Evolutionary conservation across 2,797 vertebrate species (phyloP).

Genomic region (Ptychobarbus kaznakovi): DNA sequence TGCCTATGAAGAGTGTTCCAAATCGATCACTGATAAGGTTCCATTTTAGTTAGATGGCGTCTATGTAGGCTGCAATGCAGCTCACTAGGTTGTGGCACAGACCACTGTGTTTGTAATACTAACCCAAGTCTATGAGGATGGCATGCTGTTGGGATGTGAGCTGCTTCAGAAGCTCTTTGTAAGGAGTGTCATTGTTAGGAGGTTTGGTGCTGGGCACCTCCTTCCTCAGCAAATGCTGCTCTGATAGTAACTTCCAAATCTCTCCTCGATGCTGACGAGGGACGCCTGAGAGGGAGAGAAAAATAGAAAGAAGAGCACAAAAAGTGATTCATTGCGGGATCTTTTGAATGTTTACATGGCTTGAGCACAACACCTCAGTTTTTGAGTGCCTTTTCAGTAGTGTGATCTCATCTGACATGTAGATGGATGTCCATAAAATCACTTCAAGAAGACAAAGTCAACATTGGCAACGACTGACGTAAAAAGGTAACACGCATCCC

Average conservation of each 20-base stretch:
- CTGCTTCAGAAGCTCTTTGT: conserved; percentile 95
- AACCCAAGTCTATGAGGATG: conserved; percentile 97
- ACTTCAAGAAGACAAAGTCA: conserved; percentile 22
- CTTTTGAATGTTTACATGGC: conserved; percentile 28
- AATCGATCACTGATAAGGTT: not conserved
- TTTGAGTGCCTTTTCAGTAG: not conserved
- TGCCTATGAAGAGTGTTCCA: not conserved
- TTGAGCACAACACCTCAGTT: not conserved
- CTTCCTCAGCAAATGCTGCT: conserved; percentile 89
- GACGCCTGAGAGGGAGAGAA: conserved; percentile 79
- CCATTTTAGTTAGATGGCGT: not conserved
- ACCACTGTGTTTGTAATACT: conserved; percentile 57
- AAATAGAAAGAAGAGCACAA: conserved; percentile 16
- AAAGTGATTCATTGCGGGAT: not conserved
- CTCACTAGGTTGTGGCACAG: not conserved
- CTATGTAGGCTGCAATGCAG: not conserved
- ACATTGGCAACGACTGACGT: conserved; percentile 17
- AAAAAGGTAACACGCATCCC: conserved; percentile 7
- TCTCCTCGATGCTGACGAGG: conserved; percentile 94
- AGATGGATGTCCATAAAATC: conserved; percentile 15
- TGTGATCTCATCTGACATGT: conserved; percentile 22
- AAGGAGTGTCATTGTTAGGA: conserved; percentile 83
- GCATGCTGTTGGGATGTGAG: conserved; percentile 96
- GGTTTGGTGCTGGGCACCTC: conserved; percentile 80
- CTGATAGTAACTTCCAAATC: conserved; percentile 95